Base-by-base conservation (phyloP, 2,888 invertebrate genomes). In the Drosophila meridionalis region DNA sequence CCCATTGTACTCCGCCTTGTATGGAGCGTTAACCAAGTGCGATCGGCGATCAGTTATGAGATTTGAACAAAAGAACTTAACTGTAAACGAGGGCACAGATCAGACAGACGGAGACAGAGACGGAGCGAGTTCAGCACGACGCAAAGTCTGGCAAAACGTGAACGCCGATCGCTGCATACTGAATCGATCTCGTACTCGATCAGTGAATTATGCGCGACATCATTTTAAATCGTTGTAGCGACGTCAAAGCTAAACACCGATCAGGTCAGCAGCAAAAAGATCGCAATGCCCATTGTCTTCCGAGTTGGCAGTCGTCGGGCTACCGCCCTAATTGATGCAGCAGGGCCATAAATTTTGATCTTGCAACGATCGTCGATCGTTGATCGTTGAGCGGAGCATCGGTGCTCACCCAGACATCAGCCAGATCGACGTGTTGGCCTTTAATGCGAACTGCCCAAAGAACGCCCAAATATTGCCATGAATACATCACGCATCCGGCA, bases 241-340 rank as follows among this genome's bases (percentile, higher is more conserved):
- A 85, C 85, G 89, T 87, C 87, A 90, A 88, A 87, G 90, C 86
- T 86, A 85, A 87, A 81, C 86, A 86, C 87, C 86, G 90, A 89
- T 86, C 83, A 84, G 82, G 69, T 80, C 83, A 88, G 69, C 82
- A 72, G 38, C 38, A 38, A n/a, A 12, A 59, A 58, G 20, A 42
- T 52, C 28, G 38, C 30, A 42, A 11, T 52, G 63, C 48, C 80
- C 82, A 88, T 88, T 89, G 88, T 90, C 71, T 87, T 87, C 79
- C 78, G 76, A 69, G 80, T 78, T 73, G 74, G 74, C 81, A 74
- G 71, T 76, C 79, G 77, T 61, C 57, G 63, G 57, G 64, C 77
- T 69, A 77, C 84, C 85, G 87, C 90, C 92, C 93, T 92, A 92
- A 92, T 92, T 92, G 92, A 92, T 92, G 91, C 92, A 92, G 89